A percentile compares a stretch with the other conserved stretches of the same genome.
phyloP scores from a whole-genome alignment of 2,797 vertebrate species.

The Adelosebastes latens region DNA sequence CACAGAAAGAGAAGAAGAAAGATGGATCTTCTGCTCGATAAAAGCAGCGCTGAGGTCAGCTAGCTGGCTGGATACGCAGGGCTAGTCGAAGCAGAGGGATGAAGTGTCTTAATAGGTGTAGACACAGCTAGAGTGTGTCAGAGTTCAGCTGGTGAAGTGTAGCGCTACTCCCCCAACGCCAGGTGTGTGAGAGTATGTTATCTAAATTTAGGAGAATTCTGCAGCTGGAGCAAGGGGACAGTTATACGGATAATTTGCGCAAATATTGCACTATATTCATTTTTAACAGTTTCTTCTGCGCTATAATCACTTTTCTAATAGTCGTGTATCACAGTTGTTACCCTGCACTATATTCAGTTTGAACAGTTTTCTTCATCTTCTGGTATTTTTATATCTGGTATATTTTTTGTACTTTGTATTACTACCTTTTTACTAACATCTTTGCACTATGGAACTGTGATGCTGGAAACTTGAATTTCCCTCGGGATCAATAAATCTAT shows the following conservation, averaged over 20 bases:
- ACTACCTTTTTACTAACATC: too few species aligned
- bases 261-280: too few species aligned
- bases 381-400: too few species aligned
- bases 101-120: constrained; percentile 59
- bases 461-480: too few species aligned
- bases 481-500: too few species aligned
- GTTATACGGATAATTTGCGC: constrained; percentile 18
- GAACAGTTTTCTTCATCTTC: too few species aligned
- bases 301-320: too few species aligned
- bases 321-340: rapidly evolving
- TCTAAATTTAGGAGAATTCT: constrained; percentile 34
- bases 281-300: rapidly evolving
- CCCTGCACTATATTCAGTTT: too few species aligned
- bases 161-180: constrained; percentile 56
- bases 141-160: constrained; percentile 56
- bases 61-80: constrained; percentile 14
- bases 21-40: constrained; percentile 56
- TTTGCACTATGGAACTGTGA: too few species aligned
- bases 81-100: constrained; percentile 45
- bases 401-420: rapidly evolving
- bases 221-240: constrained; percentile 30
- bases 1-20: constrained; percentile 10
- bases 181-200: constrained; percentile 45
- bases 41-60: constrained; percentile 53
- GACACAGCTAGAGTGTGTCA: constrained; percentile 54